Evolutionary conservation across 1,140 invertebrate species (phyloP), one percentile per base, ranked within the genome.

Genomic region (Branchinecta lynchi): DNA sequence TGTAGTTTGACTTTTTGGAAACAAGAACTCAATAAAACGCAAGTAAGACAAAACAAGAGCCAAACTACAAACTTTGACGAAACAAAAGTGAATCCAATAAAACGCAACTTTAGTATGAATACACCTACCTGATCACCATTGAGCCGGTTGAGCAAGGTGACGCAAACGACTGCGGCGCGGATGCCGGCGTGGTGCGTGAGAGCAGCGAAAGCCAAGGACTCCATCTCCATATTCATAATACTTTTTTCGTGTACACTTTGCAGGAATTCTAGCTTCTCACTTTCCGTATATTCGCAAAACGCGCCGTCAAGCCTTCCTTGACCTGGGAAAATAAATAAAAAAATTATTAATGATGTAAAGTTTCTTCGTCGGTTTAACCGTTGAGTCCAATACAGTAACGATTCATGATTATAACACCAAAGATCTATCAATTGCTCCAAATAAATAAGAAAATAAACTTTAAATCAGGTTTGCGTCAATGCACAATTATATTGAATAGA

Each of bases 161-260:
- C 93, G 77, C 95, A 98, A 17, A 97, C 84, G 21, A 98, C 89
- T 7, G 92, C 93, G 8, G 91, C 89, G 80, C 87, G 88, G 70
- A 97, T 89, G 10, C 92, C 91, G n/a, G 94, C 93, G 76, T 92
- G 88, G 77, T 94, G 88, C 10, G 93, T 96, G 21, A 98, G 83
- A 0, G 93, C 92, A 0, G 93, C 90, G 77, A 99, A 98, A 43
- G 88, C 86, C 0, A 90, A 83, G 1, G 89, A 87, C 80, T 99
- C 96, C 96, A 99, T 98, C 81, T 99, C 96, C 73, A 99, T 97
- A 77, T 99, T 99, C 0, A 89, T 84, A 6, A 99, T 88, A 2
- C 91, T 92, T 21, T 85, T 78, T 20, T 87, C 83, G 60, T 89
- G 84, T 68, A 97, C 76, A 71, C 86, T 84, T 45, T 86, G 82